Evolutionary conservation across 2,888 invertebrate genomes (phyloP), one percentile per base, ranked within the genome.

Genomic region (Acrobasis consociella): DNA sequence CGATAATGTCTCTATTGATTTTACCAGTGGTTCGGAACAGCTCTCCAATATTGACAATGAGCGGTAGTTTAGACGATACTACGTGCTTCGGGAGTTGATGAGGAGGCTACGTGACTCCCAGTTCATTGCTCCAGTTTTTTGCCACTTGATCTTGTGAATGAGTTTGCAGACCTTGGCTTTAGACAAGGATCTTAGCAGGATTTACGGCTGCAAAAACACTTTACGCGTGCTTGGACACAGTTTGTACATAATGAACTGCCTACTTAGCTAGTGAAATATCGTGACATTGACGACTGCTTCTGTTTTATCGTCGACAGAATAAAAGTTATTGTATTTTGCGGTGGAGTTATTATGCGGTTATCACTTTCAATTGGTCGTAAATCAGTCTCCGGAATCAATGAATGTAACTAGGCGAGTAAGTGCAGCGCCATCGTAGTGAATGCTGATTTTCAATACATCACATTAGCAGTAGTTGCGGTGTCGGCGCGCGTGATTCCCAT

Each of bases 81-180:
- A 91, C 91, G 91, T 91, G 91, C 83, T 74, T 73, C 68, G 89
- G 69, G 81, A 84, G 78, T 80, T 85, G 87, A 91, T 90, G 87
- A 88, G 82, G 80, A 74, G 77, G 75, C 80, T 87, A 89, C 91
- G 91, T 91, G 91, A 88, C 86, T 86, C 76, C 76, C 82, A 84
- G 91, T 91, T 89, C 90, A 87, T 90, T 88, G 91, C 90, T 89
- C 91, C 76, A 91, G 83, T 91, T 91, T 90, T 90, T 90, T 89
- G 83, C 84, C 79, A 82, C 81, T 85, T 85, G 84, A 87, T 88
- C 89, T 88, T 83, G 84, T 89, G 88, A 89, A 89, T 88, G 87
- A 87, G 87, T 83, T 83, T 82, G 81, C 83, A 82, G 85, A 85
- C 86, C 84, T 87, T 86, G 84, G 82, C 76, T 77, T 75, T 73